Evolutionary conservation across 92 coral and sea anemone genomes (phyloP).

Genomic region (Porites evermanni): DNA sequence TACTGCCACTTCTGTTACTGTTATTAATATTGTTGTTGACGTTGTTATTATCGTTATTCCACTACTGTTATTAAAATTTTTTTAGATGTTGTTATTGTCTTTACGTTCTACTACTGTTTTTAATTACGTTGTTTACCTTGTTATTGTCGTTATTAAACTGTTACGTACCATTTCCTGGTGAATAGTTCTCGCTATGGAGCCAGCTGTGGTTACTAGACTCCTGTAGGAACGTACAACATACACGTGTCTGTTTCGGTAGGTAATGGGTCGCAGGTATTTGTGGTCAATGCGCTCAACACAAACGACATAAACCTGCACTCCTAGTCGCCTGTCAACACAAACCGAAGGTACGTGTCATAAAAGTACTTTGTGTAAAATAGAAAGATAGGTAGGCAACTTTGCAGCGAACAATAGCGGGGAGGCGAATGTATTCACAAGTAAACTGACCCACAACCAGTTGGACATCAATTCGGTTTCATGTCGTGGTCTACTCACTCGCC

Average conservation of each 20-base stretch:
- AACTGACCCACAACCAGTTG: too few relatives aligned
- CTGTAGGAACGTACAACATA: constrained; percentile 40
- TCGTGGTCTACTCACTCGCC: too few relatives aligned
- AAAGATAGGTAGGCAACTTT: too few relatives aligned
- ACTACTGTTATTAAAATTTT: too few relatives aligned
- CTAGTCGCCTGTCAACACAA: not conserved
- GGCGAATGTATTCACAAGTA: too few relatives aligned
- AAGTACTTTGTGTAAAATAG: too few relatives aligned
- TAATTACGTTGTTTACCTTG: not conserved
- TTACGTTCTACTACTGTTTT: not conserved
- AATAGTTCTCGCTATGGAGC: constrained; percentile 29
- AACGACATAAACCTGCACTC: constrained; percentile 35
- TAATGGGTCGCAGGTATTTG: constrained; percentile 45
- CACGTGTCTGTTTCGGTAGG: constrained; percentile 50
- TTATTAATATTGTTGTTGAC: too few relatives aligned
- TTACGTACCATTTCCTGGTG: constrained; percentile 44
- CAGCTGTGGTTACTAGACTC: constrained; percentile 50
- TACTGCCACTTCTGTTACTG: too few relatives aligned
- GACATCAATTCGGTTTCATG: too few relatives aligned
- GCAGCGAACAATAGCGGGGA: too few relatives aligned
- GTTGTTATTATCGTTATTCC: too few relatives aligned
- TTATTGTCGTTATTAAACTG: not conserved
- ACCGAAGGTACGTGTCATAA: too few relatives aligned
- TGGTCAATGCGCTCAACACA: constrained; percentile 40
- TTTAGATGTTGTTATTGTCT: not conserved